Evolutionary conservation across 2,797 vertebrate species (phyloP).

Genomic region (Synaphobranchus kaupii): DNA sequence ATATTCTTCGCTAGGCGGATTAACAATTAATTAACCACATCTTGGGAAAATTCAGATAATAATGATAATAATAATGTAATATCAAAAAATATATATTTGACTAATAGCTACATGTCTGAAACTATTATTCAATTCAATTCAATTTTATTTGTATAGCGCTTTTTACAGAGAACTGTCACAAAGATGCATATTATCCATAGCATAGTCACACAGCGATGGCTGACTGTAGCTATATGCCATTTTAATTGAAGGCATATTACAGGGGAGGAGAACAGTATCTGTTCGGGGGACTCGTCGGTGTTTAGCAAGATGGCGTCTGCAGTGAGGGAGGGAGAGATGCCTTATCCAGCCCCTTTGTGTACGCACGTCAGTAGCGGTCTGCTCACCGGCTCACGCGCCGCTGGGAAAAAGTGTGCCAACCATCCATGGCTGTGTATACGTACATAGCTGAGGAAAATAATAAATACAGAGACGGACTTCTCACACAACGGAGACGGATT

Average conservation of each 20-base stretch:
- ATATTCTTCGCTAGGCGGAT: constrained; percentile 40
- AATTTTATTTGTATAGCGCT: no score
- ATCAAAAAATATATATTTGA: constrained; percentile 45
- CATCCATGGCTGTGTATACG: not conserved
- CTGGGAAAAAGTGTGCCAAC: constrained; percentile 18
- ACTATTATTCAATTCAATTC: no score
- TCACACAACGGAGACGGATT: constrained; percentile 40
- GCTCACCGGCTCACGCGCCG: constrained; percentile 34
- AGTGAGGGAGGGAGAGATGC: constrained; percentile 32
- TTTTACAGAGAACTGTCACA: no score
- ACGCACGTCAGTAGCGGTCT: constrained; percentile 45
- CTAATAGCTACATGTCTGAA: constrained; percentile 45
- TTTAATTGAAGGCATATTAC: constrained; percentile 62
- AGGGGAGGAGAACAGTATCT: constrained; percentile 47
- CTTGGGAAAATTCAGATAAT: not conserved
- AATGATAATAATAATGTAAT: not conserved
- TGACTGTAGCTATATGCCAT: constrained; percentile 46
- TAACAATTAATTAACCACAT: constrained; percentile 8
- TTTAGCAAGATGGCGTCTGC: constrained; percentile 42
- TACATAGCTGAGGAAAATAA: constrained; percentile 38
- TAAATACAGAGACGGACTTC: constrained; percentile 53
- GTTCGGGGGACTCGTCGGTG: constrained; percentile 37
- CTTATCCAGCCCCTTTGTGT: constrained; percentile 47
- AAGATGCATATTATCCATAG: no score
- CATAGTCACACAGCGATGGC: constrained; percentile 44